These are phyloP conservation scores for Larimichthys polyactis DNA, from an alignment of 2,113 vertebrate genomes.

Conservation along the genomic window DNA sequence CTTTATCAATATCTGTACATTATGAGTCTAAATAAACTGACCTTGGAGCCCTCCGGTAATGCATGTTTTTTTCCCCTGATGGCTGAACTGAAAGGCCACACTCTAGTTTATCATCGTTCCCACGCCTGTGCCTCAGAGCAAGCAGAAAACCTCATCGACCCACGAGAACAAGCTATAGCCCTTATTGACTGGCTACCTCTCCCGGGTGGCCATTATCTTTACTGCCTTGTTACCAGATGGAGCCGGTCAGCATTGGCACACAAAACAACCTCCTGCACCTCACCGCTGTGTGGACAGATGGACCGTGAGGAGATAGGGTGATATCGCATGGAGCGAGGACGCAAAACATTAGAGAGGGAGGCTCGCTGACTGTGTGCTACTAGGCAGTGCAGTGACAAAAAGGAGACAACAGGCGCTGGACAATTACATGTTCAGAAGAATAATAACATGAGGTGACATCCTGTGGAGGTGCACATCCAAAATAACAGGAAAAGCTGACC, in stretches of 20 bases:
- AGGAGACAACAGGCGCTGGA: background rate
- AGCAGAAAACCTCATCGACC: conserved; percentile 48
- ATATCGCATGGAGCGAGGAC: conserved; percentile 39
- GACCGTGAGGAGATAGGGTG: conserved; percentile 43
- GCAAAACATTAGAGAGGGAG: conserved; percentile 17
- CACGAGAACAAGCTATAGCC: background rate
- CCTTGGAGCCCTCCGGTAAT: background rate
- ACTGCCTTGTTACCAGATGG: conserved; percentile 68
- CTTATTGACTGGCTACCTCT: conserved; percentile 55
- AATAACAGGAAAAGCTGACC: background rate
- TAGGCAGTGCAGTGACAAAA: background rate
- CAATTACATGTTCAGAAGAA: conserved; percentile 5
- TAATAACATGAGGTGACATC: conserved; percentile 3
- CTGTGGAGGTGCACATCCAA: background rate
- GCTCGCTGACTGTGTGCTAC: conserved; percentile 18
- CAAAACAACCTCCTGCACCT: conserved; percentile 27
- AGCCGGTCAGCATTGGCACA: conserved; percentile 46
- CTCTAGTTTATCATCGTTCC: conserved; percentile 24
- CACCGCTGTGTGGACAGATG: conserved; percentile 64
- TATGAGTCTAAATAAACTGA: conserved; percentile 5
- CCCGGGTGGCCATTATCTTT: conserved; percentile 56
- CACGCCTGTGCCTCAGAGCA: conserved; percentile 14
- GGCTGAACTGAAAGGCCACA: conserved; percentile 8
- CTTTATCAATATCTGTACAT: background rate
- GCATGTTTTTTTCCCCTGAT: background rate